Evolutionary conservation across 1,140 invertebrate species (phyloP).

Genomic region (Tetragnatha versicolor): DNA sequence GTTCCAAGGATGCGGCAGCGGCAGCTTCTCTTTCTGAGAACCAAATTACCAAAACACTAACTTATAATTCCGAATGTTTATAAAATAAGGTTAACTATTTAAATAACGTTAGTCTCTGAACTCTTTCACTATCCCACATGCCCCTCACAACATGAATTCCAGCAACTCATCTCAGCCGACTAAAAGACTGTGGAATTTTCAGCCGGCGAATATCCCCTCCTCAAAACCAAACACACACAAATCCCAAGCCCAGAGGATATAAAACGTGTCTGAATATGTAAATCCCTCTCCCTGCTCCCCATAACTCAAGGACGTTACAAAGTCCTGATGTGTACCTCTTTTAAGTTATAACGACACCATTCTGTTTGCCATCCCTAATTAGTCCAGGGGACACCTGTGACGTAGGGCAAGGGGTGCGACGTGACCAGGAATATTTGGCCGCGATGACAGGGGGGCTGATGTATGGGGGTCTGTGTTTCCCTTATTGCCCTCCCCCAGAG

Average conservation of each 20-base stretch:
- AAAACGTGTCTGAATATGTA: conserved; percentile 49
- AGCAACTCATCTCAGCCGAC: too few species aligned
- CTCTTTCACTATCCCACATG: too few species aligned
- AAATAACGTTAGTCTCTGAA: too few species aligned
- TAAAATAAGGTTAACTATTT: too few species aligned
- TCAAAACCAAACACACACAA: conserved; percentile 47
- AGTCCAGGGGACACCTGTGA: conserved; percentile 36
- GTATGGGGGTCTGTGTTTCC: conserved; percentile 23
- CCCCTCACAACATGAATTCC: too few species aligned
- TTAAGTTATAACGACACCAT: conserved; percentile 29
- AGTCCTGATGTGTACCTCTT: conserved; percentile 20
- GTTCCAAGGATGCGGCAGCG: too few species aligned
- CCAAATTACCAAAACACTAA: too few species aligned
- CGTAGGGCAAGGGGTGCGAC: not conserved
- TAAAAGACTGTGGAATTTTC: too few species aligned
- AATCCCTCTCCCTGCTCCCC: conserved; percentile 21
- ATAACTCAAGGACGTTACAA: conserved; percentile 22
- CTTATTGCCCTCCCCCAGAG: conserved; percentile 6
- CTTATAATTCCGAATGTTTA: too few species aligned
- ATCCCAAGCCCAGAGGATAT: conserved; percentile 11
- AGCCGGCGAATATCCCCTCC: conserved; percentile 11
- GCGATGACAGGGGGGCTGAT: conserved; percentile 31
- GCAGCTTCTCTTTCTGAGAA: too few species aligned
- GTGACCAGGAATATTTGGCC: conserved; percentile 44
- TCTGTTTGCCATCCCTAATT: conserved; percentile 41